These are phyloP conservation scores for Poeciliopsis occidentalis DNA, from an alignment of 2,113 vertebrate species.

Conservation along the genomic window DNA sequence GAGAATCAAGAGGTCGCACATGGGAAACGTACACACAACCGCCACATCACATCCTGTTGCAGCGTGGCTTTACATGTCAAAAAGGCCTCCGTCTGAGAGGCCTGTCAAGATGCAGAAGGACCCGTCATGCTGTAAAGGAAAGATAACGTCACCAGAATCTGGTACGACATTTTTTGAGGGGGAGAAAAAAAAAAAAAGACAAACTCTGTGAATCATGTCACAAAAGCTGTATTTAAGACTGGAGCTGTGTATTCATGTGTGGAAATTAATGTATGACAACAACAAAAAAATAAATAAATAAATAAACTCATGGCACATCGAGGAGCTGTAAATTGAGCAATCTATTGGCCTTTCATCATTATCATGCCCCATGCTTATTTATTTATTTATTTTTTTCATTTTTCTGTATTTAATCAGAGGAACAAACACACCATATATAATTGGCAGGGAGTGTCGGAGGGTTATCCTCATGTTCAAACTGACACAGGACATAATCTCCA, in stretches of 20 bases:
- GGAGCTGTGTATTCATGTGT: conserved; percentile 51
- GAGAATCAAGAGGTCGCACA: conserved; percentile 47
- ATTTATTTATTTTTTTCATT: neutral
- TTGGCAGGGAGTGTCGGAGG: conserved; percentile 53
- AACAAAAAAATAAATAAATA: neutral
- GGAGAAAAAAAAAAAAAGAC: neutral
- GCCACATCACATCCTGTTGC: conserved; percentile 55
- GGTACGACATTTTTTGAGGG: conserved; percentile 56
- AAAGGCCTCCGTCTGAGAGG: conserved; percentile 46
- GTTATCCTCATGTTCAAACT: conserved; percentile 44
- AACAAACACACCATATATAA: conserved; percentile 19
- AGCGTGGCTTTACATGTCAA: conserved; percentile 57
- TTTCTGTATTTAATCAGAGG: neutral
- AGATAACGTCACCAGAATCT: conserved; percentile 72
- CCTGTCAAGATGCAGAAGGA: conserved; percentile 73
- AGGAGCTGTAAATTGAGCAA: no score
- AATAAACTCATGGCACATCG: conserved; percentile 40
- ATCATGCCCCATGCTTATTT: no score
- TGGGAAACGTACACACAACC: conserved; percentile 6
- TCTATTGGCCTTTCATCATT: no score
- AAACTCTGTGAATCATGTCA: conserved; percentile 35
- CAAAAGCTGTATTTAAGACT: conserved; percentile 53
- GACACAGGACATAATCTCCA: conserved; percentile 3
- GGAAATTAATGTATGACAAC: conserved; percentile 69
- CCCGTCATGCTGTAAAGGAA: conserved; percentile 65